Base-by-base conservation (phyloP, 2,888 invertebrate species). In the Mesoligia furuncula region DNA sequence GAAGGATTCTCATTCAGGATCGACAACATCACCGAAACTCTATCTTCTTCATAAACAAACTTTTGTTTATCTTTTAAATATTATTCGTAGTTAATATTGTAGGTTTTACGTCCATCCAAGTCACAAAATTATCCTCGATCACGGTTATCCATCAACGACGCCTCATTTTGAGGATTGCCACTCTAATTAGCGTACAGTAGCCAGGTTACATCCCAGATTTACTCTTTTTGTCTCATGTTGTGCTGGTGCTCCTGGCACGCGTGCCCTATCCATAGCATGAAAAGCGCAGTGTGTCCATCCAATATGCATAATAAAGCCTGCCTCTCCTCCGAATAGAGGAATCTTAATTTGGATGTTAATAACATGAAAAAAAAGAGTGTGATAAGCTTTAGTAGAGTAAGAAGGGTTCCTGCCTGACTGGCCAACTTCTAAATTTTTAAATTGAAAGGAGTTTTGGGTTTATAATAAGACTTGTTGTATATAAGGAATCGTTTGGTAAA, bases 161-260 rank as follows among this genome's bases (percentile, higher is more conserved):
- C 5, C 13, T 31, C 6, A 11, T 42, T 7, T 24, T 15, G 2
- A n/a, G 9, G 24, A 31, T 31, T 36, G 17, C 20, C 31, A 24
- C 8, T 17, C 2, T 0, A 57, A n/a, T n/a, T 42, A 45, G n/a
- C 31, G 8, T 57, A 39, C 4, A 51, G 39, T 45, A 36, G 15
- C 27, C 8, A 59, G 59, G 59, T 27, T 27, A 17, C 1, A 59
- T 59, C 20, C 20, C 45, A 48, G 36, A 48, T 48, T 11, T 57
- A 45, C 73, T 69, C 59, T 59, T 57, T 15, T 20, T 11, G 20
- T 45, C 15, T 61, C 20, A 70, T 74, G 74, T 48, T 11, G 7
- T 59, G 45, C 74, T 74, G 36, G 74, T 74, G 9, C 6, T 59
- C 8, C n/a, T 74, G 74, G 74, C 74, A 74, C 36, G 45, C 4